Evolutionary conservation across 2,797 vertebrate species (phyloP), one percentile per base, ranked within the genome.

Genomic region (Atherinosoma microstoma): DNA sequence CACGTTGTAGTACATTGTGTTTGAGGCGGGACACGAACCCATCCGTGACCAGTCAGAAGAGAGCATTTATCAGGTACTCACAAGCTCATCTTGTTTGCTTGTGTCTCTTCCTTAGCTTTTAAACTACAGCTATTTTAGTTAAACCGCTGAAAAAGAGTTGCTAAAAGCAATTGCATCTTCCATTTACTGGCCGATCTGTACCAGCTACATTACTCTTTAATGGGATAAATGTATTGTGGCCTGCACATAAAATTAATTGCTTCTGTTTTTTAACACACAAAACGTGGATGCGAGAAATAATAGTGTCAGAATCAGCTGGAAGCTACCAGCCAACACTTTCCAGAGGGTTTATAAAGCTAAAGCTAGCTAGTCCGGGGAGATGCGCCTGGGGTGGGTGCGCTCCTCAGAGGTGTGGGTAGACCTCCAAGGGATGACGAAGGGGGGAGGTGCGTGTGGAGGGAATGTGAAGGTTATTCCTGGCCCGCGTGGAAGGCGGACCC

Each of bases 11-110:
- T 99, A 99, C 96, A 99, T 99, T 97, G 98, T 99, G 94, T 99
- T 99, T 98, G 98, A 99, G 96, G 98, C 98, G 93, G 98, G 98
- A 97, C 98, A 99, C 72, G 98, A 99, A 93, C 96, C 98, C 91
- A 98, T 99, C 95, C 97, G 96, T 92, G 98, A 99, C 94, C 97
- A 98, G 95, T 98, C 92, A 76, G 98, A 99, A 94, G 98, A 99
- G 94, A 97, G 97, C 97, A 98, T 99, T 97, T 99, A 99, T 96
- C 98, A 99, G 98, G 98, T 99, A 99, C 95, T 76, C 90, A 81
- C 93, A 89, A 89, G 90, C 87, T 88, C 71, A 42, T 77, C 71
- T 84, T 84, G 76, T 86, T 65, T 64, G 80, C 85, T 89, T 87
- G 86, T 79, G 86, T 27, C 2, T 27, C 2, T 85, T 56, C 53